phyloP scores from a whole-genome alignment of 2,888 invertebrate genomes.

The Sphaeridia pumilis region DNA sequence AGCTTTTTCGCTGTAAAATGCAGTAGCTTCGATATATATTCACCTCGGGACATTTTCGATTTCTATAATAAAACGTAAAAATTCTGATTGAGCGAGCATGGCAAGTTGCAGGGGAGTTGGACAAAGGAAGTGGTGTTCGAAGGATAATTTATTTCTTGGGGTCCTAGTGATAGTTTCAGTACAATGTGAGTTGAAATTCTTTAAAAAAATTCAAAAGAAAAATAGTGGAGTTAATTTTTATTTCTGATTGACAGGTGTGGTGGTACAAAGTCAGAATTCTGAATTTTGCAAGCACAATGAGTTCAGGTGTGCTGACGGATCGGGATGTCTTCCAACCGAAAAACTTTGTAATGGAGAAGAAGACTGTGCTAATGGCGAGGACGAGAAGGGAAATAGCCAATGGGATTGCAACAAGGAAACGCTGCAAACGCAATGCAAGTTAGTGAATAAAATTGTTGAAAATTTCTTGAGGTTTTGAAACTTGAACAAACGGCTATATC shows the following conservation, averaged over 20 bases:
- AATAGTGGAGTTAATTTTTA: background rate
- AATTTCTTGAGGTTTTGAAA: too few relatives aligned
- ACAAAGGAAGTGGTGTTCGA: too few relatives aligned
- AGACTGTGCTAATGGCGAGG: constrained; percentile 31
- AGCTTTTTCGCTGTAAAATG: too few relatives aligned
- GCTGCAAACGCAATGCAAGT: constrained; percentile 18
- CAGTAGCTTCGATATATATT: too few relatives aligned
- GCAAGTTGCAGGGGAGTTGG: too few relatives aligned
- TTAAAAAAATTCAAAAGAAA: background rate
- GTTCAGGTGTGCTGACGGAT: constrained; percentile 28
- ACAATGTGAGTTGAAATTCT: too few relatives aligned
- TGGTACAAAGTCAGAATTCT: constrained; percentile 2
- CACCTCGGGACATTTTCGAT: too few relatives aligned
- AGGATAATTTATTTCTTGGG: too few relatives aligned
- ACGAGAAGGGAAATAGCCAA: constrained; percentile 22
- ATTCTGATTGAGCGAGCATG: too few relatives aligned
- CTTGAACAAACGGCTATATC: background rate
- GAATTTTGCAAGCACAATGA: constrained; percentile 28
- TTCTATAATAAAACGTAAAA: too few relatives aligned
- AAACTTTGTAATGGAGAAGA: constrained; percentile 26
- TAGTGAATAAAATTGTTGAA: constrained; percentile 5
- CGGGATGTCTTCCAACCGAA: constrained; percentile 22
- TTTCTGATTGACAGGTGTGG: background rate
- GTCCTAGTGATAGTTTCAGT: too few relatives aligned
- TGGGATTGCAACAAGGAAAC: constrained; percentile 24